Base-by-base conservation (phyloP, 2,797 vertebrate genomes). In the Craterocephalus amniculus region DNA sequence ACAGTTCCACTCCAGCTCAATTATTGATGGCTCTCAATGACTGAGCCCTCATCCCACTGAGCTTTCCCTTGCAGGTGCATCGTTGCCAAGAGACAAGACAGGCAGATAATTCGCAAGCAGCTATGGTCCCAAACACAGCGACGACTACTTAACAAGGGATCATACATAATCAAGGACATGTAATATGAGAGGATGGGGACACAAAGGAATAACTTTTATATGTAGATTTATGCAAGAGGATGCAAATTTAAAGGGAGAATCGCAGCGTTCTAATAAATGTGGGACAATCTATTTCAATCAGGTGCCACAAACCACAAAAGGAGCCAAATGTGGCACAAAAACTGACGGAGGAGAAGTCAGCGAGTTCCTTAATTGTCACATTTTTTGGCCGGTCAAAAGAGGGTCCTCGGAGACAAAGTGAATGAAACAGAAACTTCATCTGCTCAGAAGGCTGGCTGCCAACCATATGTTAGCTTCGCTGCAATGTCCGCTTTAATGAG, bases 21-120 rank as follows among this genome's bases (percentile, higher is more conserved):
- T 94, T 92, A 94, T 93, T 93, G 81, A 94, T 94, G 90, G 61
- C 78, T 83, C 87, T 87, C 90, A 81, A 80, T 67, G 83, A 73
- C 86, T 63, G 80, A 27, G 36, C 83, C 72, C 84, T 80, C 79
- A 54, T 76, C 79, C 74, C 83, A 75, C 81, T 16, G 27, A 84
- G 88, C 87, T 80, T 80, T 74, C 83, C 87, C 78, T 78, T 76
- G 87, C 84, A 89, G 88, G 80, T 83, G 81, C 78, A 52, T 59
- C 16, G 91, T 93, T 94, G 90, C 92, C 82, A 89, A 84, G 94
- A 89, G 83, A 93, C 91, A 29, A 43, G 64, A 54, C 12, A 43
- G 63, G 70, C 58, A 77, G 85, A 90, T 81, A 83, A 87, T 88
- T 81, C 79, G 58, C 72, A 65, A 49, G 78, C 70, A 72, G 67